These are phyloP conservation scores for Leuciscus waleckii DNA, from an alignment of 2,797 vertebrate genomes.

Conservation along the genomic window DNA sequence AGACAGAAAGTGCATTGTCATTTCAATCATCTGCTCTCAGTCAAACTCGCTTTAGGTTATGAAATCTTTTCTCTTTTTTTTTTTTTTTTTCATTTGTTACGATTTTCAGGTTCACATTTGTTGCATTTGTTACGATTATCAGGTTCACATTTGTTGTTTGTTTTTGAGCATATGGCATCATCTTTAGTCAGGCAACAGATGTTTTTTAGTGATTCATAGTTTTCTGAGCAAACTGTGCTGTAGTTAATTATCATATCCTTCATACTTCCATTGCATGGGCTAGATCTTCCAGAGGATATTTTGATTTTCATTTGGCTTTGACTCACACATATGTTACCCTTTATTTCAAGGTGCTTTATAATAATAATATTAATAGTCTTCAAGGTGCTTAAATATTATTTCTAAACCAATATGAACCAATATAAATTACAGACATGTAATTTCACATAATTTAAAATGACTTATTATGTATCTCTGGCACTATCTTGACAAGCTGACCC, in stretches of 20 bases:
- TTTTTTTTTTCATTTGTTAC: slow-evolving; percentile 50
- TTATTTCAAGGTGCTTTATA: background rate
- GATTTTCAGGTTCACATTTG: slow-evolving; percentile 21
- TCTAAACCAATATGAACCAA: too few species aligned
- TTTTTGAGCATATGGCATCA: slow-evolving; percentile 30
- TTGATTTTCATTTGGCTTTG: background rate
- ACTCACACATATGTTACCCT: background rate
- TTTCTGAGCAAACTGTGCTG: background rate
- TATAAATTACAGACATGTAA: too few species aligned
- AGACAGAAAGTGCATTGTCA: slow-evolving; percentile 24
- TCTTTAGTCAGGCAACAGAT: slow-evolving; percentile 14
- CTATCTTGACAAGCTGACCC: background rate
- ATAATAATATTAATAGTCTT: background rate
- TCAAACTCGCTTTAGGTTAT: slow-evolving; percentile 16
- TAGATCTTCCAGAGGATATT: background rate
- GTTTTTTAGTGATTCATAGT: slow-evolving; percentile 13
- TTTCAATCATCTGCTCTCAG: slow-evolving; percentile 25
- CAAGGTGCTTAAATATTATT: background rate
- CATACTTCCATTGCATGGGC: slow-evolving; percentile 7
- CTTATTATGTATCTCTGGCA: background rate
- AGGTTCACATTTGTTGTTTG: slow-evolving; percentile 54
- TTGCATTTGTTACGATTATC: slow-evolving; percentile 51
- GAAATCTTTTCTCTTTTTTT: slow-evolving; percentile 33
- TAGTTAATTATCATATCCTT: slow-evolving; percentile 7
- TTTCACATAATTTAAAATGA: background rate